Conservation (phyloP, 2,888 invertebrate genomes). For the Macroteleia sp. region DNA sequence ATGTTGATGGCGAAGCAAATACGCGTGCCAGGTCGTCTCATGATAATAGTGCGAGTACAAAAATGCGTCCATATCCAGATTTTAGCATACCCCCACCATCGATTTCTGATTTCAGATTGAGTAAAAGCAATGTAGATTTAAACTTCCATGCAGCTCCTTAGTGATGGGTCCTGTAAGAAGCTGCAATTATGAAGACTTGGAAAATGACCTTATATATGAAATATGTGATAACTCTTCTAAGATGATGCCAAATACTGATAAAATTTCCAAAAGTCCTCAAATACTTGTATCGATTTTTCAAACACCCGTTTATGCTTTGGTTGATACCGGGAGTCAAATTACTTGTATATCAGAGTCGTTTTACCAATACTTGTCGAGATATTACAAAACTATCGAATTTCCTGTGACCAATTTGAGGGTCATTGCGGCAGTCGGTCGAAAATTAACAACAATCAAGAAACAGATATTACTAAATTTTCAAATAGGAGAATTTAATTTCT, state of each 20-base stretch:
- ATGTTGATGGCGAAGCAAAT: too few relatives aligned
- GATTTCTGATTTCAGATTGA: not conserved
- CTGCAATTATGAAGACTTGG: not conserved
- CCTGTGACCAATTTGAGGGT: not conserved
- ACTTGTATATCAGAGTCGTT: not conserved
- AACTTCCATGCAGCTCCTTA: not conserved
- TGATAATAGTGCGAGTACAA: too few relatives aligned
- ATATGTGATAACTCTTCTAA: not conserved
- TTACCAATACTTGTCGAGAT: not conserved
- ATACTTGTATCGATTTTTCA: not conserved
- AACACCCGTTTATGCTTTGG: not conserved
- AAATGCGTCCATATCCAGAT: not conserved
- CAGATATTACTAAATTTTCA: not conserved
- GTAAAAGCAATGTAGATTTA: not conserved
- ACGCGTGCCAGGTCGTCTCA: too few relatives aligned
- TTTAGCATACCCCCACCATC: not conserved
- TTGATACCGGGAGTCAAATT: not conserved
- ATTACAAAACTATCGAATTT: not conserved
- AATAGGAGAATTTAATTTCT: not conserved
- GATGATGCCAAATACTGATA: not conserved
- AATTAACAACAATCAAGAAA: not conserved
- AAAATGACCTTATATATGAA: not conserved
- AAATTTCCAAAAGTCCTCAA: not conserved
- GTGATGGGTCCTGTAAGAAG: not conserved
- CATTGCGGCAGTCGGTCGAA: not conserved